Conservation (phyloP, 2,888 invertebrate species). For the Latrodectus hesperus region DNA sequence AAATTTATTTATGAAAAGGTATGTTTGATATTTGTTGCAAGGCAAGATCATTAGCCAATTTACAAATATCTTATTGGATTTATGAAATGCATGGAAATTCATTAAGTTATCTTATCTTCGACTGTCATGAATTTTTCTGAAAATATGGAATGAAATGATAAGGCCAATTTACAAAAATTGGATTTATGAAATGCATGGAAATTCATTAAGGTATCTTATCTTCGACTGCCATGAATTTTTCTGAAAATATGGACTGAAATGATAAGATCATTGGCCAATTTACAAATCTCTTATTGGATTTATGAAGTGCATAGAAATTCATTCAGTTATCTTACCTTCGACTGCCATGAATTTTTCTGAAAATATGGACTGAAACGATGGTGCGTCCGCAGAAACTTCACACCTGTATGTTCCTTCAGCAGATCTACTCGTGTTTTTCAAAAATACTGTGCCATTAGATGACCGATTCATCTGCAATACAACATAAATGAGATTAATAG, state of each 20-base stretch:
- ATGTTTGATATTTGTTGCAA: no score
- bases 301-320: no score
- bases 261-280: neutral
- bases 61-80: no score
- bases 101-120: constrained; percentile 28
- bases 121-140: constrained; percentile 61
- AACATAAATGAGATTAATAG: no score
- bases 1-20: no score
- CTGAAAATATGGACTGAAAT: constrained; percentile 64
- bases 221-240: constrained; percentile 61
- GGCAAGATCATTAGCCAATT: no score
- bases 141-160: constrained; percentile 64
- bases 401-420: constrained; percentile 62
- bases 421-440: constrained; percentile 39
- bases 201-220: constrained; percentile 11
- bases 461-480: constrained; percentile 58
- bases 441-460: constrained; percentile 60
- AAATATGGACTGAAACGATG: constrained; percentile 66
- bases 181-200: no score
- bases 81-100: no score
- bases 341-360: constrained; percentile 63
- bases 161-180: no score
- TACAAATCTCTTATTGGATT: no score
- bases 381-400: constrained; percentile 64
- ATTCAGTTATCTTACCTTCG: constrained; percentile 27